Percentiles rank a stretch among this genome's conserved stretches.
These are phyloP conservation scores for Kryptopterus vitreolus DNA, from an alignment of 2,797 vertebrate genomes.

Conservation along the genomic window DNA sequence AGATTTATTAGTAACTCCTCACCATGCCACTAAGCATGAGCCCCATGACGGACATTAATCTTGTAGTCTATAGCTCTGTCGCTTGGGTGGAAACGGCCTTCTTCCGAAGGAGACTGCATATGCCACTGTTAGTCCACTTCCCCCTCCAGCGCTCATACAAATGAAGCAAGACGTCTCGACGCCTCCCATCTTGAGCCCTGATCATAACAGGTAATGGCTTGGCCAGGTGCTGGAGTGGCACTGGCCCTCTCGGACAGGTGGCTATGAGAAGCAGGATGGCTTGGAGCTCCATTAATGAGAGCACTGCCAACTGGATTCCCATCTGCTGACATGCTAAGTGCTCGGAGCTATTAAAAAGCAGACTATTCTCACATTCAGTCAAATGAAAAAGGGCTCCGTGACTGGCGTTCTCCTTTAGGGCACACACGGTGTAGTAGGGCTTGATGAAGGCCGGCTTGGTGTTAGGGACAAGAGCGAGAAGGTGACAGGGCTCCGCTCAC, in stretches of 20 bases:
- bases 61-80: conserved; percentile 31
- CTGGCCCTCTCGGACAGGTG: conserved; percentile 77
- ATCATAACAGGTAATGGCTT: conserved; percentile 71
- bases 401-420: conserved; percentile 39
- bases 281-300: conserved; percentile 73
- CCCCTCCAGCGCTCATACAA: conserved; percentile 62
- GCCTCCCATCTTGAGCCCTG: conserved; percentile 71
- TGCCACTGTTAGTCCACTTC: conserved; percentile 56
- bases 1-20: conserved; percentile 22
- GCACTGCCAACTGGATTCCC: conserved; percentile 72
- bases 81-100: conserved; percentile 36
- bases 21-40: conserved; percentile 12
- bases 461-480: conserved; percentile 37
- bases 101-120: conserved; percentile 61
- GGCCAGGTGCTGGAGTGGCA: conserved; percentile 76
- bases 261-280: conserved; percentile 66
- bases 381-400: conserved; percentile 57
- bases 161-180: conserved; percentile 64
- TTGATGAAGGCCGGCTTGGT: conserved; percentile 35
- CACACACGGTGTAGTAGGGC: conserved; percentile 38
- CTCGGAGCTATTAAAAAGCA: conserved; percentile 73
- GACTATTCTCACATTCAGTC: conserved; percentile 65
- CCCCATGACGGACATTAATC: conserved; percentile 25
- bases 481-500: conserved; percentile 24
- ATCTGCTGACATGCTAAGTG: conserved; percentile 72